Evolutionary conservation across 2,888 invertebrate genomes (phyloP).

Genomic region (Sesamia inferens): DNA sequence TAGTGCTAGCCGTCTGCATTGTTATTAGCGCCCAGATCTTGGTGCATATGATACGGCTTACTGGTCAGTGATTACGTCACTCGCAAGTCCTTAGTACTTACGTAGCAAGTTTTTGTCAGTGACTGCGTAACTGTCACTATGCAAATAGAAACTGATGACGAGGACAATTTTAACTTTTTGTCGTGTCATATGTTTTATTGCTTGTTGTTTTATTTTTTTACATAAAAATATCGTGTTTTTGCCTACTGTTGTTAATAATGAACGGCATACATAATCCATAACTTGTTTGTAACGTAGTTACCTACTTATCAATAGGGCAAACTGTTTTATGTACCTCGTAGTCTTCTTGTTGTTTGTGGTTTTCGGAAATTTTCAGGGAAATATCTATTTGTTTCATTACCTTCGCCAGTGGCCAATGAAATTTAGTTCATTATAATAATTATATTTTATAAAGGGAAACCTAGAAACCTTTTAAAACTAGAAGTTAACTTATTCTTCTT

Average conservation of each 20-base stretch:
- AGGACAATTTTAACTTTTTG: slow-evolving; percentile 16
- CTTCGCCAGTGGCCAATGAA: not conserved
- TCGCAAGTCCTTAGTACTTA: slow-evolving; percentile 1
- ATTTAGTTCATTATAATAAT: not conserved
- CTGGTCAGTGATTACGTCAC: slow-evolving; percentile 2
- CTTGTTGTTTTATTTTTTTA: not conserved
- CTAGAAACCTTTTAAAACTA: no score
- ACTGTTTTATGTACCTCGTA: not conserved
- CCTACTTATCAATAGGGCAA: not conserved
- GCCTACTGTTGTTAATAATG: not conserved
- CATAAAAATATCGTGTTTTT: slow-evolving; percentile 1
- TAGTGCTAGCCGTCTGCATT: not conserved
- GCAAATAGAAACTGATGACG: slow-evolving; percentile 9
- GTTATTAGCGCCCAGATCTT: not conserved
- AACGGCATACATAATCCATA: not conserved
- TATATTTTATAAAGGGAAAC: no score
- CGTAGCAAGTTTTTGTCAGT: not conserved
- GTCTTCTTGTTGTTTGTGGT: not conserved
- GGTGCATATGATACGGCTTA: not conserved
- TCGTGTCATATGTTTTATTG: slow-evolving; percentile 10
- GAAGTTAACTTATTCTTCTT: no score
- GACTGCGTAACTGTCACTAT: not conserved
- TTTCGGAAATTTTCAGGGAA: not conserved
- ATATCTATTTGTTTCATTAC: not conserved
- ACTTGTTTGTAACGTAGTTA: not conserved